A percentile compares a stretch with the other conserved stretches of the same genome.
Conservation (phyloP, 2,113 vertebrate genomes). For the Shinisaurus crocodilurus region DNA sequence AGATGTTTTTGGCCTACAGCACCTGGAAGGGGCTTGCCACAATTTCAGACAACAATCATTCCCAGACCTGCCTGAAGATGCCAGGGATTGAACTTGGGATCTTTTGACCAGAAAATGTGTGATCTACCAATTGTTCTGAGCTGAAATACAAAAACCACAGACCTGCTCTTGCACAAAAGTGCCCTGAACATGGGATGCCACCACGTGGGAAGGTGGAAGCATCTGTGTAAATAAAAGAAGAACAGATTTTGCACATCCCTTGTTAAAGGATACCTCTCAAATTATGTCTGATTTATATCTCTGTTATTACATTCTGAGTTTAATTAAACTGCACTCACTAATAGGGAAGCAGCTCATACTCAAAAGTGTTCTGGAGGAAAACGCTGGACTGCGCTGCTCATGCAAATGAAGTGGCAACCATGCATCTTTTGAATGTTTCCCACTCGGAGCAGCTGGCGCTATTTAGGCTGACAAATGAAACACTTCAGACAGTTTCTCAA, state of each 20-base stretch:
- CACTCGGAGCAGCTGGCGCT: conserved; percentile 48
- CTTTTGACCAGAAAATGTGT: background rate
- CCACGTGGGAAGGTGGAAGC: background rate
- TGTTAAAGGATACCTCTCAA: background rate
- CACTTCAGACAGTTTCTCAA: conserved; percentile 51
- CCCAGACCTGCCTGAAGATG: background rate
- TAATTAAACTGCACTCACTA: background rate
- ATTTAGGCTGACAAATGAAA: conserved; percentile 62
- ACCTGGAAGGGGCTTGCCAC: background rate
- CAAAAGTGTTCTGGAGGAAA: background rate
- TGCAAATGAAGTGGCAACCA: background rate
- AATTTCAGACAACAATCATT: background rate
- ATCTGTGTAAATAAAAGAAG: background rate
- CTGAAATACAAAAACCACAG: background rate
- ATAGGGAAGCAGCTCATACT: background rate
- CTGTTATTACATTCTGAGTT: background rate
- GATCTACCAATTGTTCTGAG: background rate
- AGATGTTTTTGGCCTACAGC: too few species aligned
- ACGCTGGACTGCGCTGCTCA: background rate
- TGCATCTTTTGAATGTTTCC: conserved; percentile 23
- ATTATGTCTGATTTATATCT: background rate
- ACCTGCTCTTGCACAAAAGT: background rate
- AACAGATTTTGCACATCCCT: background rate
- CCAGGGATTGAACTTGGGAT: background rate
- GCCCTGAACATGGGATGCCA: background rate